Evolutionary conservation across 35 echinoderm and acorn worm genomes (phyloP).

Genomic region (Amphiura filiformis): DNA sequence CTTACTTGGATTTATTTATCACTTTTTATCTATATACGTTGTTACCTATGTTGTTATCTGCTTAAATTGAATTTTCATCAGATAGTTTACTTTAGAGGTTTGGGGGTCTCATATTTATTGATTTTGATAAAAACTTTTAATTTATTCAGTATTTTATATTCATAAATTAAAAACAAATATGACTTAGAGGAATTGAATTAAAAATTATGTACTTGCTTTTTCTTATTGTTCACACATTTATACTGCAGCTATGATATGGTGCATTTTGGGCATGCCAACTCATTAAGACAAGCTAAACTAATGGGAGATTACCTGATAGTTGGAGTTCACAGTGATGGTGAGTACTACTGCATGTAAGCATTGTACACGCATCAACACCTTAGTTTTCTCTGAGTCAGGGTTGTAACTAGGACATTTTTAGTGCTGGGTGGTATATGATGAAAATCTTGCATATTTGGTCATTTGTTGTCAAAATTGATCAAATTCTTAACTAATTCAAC

Average conservation of each 20-base stretch:
- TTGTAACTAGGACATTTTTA: too few species aligned
- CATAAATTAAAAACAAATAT: background rate
- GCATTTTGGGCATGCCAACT: constrained; percentile 93
- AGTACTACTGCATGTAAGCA: background rate
- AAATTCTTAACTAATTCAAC: too few species aligned
- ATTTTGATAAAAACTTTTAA: background rate
- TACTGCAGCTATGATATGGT: constrained; percentile 89
- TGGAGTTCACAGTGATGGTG: constrained; percentile 92
- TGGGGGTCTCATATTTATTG: too few species aligned
- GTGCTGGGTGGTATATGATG: background rate
- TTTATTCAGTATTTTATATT: background rate
- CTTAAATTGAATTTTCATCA: too few species aligned
- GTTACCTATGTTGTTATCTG: too few species aligned
- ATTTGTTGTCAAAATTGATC: too few species aligned
- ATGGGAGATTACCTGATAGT: constrained; percentile 96
- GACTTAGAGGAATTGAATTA: background rate
- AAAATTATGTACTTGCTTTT: background rate
- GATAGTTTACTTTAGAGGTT: too few species aligned
- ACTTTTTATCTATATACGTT: too few species aligned
- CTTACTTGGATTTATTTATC: too few species aligned
- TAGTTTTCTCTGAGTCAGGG: too few species aligned
- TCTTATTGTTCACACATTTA: background rate
- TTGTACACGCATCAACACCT: too few species aligned
- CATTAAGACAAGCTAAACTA: constrained; percentile 86
- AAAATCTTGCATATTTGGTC: too few species aligned